Evolutionary conservation across 2,797 vertebrate species (phyloP).

Genomic region (Neoniphon sammara): DNA sequence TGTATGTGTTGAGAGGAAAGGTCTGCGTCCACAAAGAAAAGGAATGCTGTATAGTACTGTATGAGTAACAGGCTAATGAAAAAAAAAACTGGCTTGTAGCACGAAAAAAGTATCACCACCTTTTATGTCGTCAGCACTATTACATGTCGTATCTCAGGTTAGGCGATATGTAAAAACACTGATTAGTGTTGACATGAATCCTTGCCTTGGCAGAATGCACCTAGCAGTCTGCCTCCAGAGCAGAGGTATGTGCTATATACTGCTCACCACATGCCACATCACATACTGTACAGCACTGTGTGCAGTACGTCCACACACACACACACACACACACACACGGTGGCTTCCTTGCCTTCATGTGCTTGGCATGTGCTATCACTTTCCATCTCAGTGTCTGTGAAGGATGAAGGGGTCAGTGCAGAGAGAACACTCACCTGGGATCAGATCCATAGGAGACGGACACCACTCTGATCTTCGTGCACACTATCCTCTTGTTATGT

Average conservation of each 20-base stretch:
- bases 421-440: slow-evolving; percentile 55
- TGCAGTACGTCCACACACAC: slow-evolving; percentile 30
- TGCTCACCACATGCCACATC: slow-evolving; percentile 50
- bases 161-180: slow-evolving; percentile 15
- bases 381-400: slow-evolving; percentile 45
- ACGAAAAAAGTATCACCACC: neutral
- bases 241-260: slow-evolving; percentile 30
- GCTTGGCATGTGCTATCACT: slow-evolving; percentile 30
- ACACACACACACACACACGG: slow-evolving; percentile 23
- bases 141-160: slow-evolving; percentile 2
- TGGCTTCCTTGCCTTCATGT: neutral
- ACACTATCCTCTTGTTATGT: slow-evolving; percentile 27
- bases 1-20: neutral
- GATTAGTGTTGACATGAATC: slow-evolving; percentile 20
- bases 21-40: neutral
- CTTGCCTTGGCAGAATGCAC: slow-evolving; percentile 32
- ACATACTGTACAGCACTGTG: slow-evolving; percentile 20
- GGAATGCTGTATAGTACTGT: neutral
- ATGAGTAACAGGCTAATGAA: neutral
- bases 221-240: slow-evolving; percentile 24
- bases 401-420: slow-evolving; percentile 50
- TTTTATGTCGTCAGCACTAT: slow-evolving; percentile 7
- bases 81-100: neutral
- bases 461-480: slow-evolving; percentile 17
- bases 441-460: slow-evolving; percentile 32